Conservation (phyloP, 2,113 vertebrate species). For the Carassius carassius region DNA sequence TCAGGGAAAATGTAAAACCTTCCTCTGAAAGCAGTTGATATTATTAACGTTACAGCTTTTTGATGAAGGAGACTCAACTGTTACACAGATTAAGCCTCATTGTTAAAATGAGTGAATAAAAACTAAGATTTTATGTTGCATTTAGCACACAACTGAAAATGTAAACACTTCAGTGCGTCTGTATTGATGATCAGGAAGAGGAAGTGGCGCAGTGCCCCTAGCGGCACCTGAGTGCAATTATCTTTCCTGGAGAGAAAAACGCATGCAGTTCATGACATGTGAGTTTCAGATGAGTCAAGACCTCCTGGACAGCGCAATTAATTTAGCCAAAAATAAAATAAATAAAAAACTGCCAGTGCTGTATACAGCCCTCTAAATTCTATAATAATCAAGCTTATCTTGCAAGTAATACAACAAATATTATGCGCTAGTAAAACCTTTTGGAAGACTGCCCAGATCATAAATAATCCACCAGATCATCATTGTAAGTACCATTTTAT, state of each 20-base stretch:
- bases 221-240: too few species aligned
- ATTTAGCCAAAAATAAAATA: too few species aligned
- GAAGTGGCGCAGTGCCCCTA: too few species aligned
- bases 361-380: neutral
- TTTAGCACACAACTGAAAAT: neutral
- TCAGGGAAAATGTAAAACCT: neutral
- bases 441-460: too few species aligned
- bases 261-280: neutral
- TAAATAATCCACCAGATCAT: neutral
- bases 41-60: neutral
- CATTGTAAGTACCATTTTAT: neutral
- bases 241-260: too few species aligned
- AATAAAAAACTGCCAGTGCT: too few species aligned
- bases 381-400: too few species aligned
- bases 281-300: neutral
- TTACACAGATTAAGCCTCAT: too few species aligned
- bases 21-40: neutral
- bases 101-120: neutral
- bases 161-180: too few species aligned
- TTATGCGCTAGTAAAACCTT: neutral
- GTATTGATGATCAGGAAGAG: too few species aligned
- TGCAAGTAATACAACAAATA: too few species aligned
- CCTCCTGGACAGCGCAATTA: neutral
- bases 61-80: neutral
- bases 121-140: neutral